These are phyloP conservation scores for Tolmerus cingulatus DNA, from an alignment of 2,888 invertebrate genomes.

Conservation along the genomic window DNA sequence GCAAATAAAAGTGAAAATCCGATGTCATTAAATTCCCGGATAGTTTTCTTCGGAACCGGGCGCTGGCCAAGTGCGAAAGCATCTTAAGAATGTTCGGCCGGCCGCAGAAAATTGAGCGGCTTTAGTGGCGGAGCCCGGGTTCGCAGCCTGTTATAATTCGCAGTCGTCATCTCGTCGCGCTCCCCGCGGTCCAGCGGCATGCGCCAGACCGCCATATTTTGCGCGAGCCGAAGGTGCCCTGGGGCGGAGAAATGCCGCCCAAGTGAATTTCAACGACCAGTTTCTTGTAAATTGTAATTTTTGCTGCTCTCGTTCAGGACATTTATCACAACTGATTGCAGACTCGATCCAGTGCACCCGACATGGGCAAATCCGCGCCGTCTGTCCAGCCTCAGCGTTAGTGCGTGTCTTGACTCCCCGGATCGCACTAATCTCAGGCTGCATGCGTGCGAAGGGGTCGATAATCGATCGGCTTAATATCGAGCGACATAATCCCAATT, in stretches of 20 bases:
- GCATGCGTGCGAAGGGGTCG: background rate
- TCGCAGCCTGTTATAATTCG: background rate
- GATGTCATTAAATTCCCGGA: background rate
- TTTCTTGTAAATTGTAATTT: slow-evolving; percentile 3
- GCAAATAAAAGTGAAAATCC: background rate
- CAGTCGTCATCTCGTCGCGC: background rate
- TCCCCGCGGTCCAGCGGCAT: background rate
- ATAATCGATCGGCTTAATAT: background rate
- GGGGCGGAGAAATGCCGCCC: slow-evolving; percentile 11
- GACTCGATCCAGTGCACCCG: background rate
- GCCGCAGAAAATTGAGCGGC: background rate
- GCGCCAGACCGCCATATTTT: background rate
- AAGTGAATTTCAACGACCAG: slow-evolving; percentile 5
- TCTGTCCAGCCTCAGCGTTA: background rate
- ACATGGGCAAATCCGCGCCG: background rate
- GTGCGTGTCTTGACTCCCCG: background rate
- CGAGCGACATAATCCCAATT: background rate
- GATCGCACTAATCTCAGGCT: background rate
- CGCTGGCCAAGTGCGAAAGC: background rate
- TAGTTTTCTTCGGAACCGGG: background rate
- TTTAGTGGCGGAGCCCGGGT: background rate
- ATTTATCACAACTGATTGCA: background rate
- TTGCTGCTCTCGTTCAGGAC: background rate
- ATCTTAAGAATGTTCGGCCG: background rate
- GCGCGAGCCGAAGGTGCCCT: background rate